These are phyloP conservation scores for Adelognathus sp. DNA, from an alignment of 2,888 invertebrate species.

Conservation along the genomic window DNA sequence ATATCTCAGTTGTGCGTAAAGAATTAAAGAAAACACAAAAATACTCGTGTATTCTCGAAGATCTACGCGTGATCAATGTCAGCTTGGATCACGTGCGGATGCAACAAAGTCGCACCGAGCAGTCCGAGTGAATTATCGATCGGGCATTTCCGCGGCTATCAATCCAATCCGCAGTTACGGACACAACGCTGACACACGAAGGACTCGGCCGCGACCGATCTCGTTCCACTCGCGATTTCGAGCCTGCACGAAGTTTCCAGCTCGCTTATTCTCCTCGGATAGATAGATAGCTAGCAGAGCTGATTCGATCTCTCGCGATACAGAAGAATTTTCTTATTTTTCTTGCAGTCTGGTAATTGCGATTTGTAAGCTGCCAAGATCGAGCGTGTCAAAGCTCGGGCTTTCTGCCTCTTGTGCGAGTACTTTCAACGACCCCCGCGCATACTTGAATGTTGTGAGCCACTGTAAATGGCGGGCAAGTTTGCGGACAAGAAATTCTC, in stretches of 20 bases:
- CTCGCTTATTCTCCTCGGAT: constrained; percentile 14
- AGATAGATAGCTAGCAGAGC: constrained; percentile 7
- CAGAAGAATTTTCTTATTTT: constrained; percentile 30
- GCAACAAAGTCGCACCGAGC: constrained; percentile 23
- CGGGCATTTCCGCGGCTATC: constrained; percentile 51
- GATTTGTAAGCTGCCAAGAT: constrained; percentile 30
- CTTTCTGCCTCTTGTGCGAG: too few relatives aligned
- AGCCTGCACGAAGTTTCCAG: constrained; percentile 1
- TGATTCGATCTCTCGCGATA: background rate
- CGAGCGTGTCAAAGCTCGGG: constrained; percentile 49
- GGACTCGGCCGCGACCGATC: constrained; percentile 29
- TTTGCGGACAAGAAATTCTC: constrained; percentile 50
- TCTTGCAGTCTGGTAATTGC: constrained; percentile 36
- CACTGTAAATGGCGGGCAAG: constrained; percentile 34
- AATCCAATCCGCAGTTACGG: constrained; percentile 30
- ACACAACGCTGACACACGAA: constrained; percentile 29
- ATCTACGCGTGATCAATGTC: constrained; percentile 24
- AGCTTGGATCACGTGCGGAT: constrained; percentile 31
- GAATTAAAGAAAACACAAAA: background rate
- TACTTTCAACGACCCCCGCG: background rate
- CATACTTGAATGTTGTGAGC: background rate
- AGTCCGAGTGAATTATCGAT: constrained; percentile 53
- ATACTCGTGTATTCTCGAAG: background rate
- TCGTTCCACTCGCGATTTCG: constrained; percentile 29
- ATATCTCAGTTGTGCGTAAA: too few relatives aligned